Percentiles rank a stretch among this genome's conserved stretches.
Evolutionary conservation across 2,797 vertebrate genomes (phyloP).

Genomic region (Columba guinea): DNA sequence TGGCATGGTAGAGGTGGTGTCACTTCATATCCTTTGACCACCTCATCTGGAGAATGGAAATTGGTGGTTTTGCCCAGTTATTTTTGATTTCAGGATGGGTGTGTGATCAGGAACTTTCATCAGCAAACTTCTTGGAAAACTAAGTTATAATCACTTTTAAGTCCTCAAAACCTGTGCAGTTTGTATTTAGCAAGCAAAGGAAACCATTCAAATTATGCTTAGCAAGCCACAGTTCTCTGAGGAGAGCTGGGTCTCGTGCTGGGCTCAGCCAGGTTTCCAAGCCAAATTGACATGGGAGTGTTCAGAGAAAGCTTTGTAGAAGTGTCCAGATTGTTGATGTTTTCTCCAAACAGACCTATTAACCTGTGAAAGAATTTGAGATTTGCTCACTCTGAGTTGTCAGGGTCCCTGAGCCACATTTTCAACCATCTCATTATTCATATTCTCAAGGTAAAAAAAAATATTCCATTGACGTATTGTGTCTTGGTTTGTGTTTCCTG

Average conservation of each 20-base stretch:
- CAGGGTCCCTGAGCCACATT: neutral
- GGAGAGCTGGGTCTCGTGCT: neutral
- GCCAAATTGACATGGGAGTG: neutral
- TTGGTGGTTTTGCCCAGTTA: rapidly evolving
- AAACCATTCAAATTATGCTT: neutral
- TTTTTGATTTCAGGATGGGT: neutral
- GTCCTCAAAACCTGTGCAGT: neutral
- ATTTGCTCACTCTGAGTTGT: neutral
- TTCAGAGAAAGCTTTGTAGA: neutral
- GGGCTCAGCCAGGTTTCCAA: neutral
- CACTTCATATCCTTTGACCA: neutral
- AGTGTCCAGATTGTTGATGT: neutral
- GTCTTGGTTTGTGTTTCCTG: neutral
- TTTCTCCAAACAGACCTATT: constrained; percentile 5
- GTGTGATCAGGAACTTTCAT: neutral
- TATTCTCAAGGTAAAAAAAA: neutral
- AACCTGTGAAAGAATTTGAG: neutral
- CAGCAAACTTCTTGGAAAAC: neutral
- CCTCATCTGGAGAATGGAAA: neutral
- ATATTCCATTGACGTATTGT: neutral
- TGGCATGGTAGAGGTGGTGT: neutral
- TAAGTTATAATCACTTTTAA: neutral
- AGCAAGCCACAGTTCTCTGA: neutral
- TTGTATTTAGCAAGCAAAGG: neutral
- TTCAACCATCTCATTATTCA: neutral